Conservation (phyloP, 2,797 vertebrate species). For the Lepus oiostolus region DNA sequence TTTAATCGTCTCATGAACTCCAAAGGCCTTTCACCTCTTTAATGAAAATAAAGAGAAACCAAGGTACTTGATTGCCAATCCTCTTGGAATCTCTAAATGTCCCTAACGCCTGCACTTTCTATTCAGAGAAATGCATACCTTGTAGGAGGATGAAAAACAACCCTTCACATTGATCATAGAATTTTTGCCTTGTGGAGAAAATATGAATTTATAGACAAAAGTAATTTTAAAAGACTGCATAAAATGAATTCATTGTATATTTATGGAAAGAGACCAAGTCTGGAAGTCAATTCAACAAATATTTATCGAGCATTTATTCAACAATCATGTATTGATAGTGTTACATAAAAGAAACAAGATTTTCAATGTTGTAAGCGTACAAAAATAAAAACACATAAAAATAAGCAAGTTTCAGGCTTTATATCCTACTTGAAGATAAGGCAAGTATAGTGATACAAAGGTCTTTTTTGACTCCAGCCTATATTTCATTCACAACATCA, state of each 20-base stretch:
- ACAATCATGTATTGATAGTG: conserved; percentile 26
- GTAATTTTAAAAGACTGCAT: conserved; percentile 44
- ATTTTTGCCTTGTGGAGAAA: conserved; percentile 57
- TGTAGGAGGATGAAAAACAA: conserved; percentile 51
- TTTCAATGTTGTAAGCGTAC: conserved; percentile 47
- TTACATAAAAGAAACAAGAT: conserved; percentile 7
- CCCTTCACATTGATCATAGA: conserved; percentile 47
- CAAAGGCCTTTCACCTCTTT: conserved; percentile 65
- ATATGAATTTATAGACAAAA: conserved; percentile 69
- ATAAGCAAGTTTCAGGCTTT: conserved; percentile 36
- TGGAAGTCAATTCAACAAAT: conserved; percentile 68
- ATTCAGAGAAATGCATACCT: conserved; percentile 52
- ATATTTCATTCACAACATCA: conserved; percentile 20
- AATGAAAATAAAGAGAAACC: conserved; percentile 65
- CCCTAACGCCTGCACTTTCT: background rate
- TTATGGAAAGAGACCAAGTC: conserved; percentile 43
- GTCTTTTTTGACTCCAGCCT: background rate
- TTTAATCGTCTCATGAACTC: conserved; percentile 71
- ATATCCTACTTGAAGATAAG: background rate
- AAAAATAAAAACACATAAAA: conserved; percentile 67
- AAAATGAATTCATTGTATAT: conserved; percentile 65
- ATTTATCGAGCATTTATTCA: conserved; percentile 65
- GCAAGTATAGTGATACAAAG: background rate
- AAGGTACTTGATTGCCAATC: conserved; percentile 58
- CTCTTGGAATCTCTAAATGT: conserved; percentile 56